Conservation (phyloP, 2,113 vertebrate species). For the Solenodon paradoxus region DNA sequence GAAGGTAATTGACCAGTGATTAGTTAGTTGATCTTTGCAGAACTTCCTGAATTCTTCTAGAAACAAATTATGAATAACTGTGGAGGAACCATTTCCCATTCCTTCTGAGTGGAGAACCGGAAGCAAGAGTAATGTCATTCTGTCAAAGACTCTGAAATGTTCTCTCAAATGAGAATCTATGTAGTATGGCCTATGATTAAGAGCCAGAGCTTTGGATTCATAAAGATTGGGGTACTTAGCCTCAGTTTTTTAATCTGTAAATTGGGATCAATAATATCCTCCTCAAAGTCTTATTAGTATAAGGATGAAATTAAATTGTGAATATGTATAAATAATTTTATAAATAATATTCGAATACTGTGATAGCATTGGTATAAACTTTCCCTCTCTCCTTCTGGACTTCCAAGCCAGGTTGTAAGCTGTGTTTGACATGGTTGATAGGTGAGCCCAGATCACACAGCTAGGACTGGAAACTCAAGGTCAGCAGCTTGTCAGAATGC, state of each 20-base stretch:
- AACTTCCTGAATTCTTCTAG: background rate
- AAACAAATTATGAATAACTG: background rate
- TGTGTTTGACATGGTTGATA: background rate
- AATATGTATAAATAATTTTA: slow-evolving; percentile 19
- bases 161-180: background rate
- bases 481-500: background rate
- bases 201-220: background rate
- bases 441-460: background rate
- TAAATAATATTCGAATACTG: background rate
- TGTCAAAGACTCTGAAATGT: background rate
- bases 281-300: background rate
- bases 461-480: slow-evolving; percentile 35
- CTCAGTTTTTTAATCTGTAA: background rate
- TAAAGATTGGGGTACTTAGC: background rate
- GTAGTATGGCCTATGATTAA: background rate
- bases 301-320: background rate
- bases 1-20: background rate
- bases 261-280: background rate
- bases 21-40: background rate
- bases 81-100: background rate
- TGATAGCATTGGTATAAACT: background rate
- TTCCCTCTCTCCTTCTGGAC: slow-evolving; percentile 31
- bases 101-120: background rate
- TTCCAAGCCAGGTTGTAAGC: background rate
- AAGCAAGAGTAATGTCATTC: background rate